Percentiles rank a stretch among this genome's conserved stretches.
Evolutionary conservation across 2,888 invertebrate species (phyloP).

Genomic region (Dryococelus australis): DNA sequence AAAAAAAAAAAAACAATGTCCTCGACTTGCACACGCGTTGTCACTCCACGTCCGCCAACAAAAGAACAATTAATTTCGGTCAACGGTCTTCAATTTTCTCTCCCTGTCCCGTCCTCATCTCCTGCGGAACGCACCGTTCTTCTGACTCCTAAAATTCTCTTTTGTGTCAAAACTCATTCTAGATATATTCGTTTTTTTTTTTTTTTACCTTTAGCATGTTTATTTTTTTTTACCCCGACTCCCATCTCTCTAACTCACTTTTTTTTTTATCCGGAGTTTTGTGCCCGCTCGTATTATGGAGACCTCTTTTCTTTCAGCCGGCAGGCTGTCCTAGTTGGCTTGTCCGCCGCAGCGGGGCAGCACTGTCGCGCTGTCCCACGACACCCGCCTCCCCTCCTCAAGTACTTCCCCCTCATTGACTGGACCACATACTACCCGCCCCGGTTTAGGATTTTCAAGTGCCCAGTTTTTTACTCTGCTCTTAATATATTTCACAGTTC

Average conservation of each 20-base stretch:
- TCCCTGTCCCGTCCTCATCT: neutral
- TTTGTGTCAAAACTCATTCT: constrained; percentile 30
- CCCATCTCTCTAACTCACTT: neutral
- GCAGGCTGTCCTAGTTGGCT: neutral
- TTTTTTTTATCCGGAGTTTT: neutral
- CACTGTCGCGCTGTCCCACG: neutral
- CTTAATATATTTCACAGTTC: too few relatives aligned
- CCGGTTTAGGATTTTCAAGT: neutral
- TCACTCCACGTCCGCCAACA: constrained; percentile 30
- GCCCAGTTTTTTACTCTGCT: too few relatives aligned
- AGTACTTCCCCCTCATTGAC: neutral
- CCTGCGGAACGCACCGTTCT: neutral
- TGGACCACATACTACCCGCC: neutral
- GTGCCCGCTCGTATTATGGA: neutral
- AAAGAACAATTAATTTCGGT: constrained; percentile 42
- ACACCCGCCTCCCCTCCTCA: neutral
- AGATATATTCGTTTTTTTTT: neutral
- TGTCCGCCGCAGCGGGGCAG: neutral
- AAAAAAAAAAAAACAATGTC: neutral
- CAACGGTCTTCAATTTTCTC: constrained; percentile 39
- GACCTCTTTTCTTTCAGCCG: neutral
- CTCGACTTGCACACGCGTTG: constrained; percentile 32
- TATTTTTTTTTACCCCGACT: constrained; percentile 22
- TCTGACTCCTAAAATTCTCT: constrained; percentile 12
- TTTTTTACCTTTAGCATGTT: neutral